These are phyloP conservation scores for Zosterops hypoxanthus DNA, from an alignment of 2,113 vertebrate species.

Conservation along the genomic window DNA sequence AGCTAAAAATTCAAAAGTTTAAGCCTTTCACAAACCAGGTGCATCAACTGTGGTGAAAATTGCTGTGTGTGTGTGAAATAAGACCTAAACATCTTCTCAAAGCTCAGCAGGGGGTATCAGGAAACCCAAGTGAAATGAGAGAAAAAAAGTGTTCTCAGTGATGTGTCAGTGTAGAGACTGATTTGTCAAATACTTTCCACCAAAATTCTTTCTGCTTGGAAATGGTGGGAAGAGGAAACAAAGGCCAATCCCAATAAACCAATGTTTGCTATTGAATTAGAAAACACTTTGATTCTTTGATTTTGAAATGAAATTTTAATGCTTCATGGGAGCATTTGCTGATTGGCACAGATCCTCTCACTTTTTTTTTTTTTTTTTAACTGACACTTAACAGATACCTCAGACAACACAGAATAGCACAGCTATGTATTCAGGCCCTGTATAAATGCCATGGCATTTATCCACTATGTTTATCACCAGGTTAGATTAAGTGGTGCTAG, in stretches of 20 bases:
- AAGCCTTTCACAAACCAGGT: background rate
- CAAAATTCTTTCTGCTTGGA: background rate
- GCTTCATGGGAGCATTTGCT: background rate
- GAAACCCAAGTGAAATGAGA: background rate
- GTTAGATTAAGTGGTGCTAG: background rate
- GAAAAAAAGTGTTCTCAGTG: background rate
- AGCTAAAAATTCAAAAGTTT: background rate
- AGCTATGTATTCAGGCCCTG: background rate
- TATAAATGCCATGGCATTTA: background rate
- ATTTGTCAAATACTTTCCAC: background rate
- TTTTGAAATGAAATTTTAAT: background rate
- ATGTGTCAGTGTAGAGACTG: background rate
- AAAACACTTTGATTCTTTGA: background rate
- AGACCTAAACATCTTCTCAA: background rate
- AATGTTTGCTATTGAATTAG: background rate
- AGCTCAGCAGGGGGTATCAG: background rate
- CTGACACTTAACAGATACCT: background rate
- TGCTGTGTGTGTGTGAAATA: background rate
- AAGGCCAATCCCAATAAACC: background rate
- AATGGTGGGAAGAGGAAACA: background rate
- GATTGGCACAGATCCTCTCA: background rate
- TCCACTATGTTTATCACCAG: background rate
- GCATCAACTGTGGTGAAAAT: background rate
- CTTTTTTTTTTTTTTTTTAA: background rate
- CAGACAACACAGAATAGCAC: background rate